Base-by-base conservation (phyloP, 64 coral and sea anemone genomes). In the Actinia tenebrosa region DNA sequence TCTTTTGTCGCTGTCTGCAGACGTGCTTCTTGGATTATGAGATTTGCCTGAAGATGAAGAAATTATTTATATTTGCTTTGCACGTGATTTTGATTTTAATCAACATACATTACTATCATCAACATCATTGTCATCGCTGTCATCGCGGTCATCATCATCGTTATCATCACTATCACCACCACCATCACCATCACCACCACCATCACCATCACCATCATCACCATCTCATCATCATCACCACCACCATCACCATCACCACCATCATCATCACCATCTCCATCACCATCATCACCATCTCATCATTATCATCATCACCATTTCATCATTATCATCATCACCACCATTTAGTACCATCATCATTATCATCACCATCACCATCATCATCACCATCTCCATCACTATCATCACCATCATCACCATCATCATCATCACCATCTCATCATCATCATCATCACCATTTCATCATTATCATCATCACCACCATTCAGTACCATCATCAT, bases 11-110 rank as follows among this genome's bases (percentile, higher is more conserved):
- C 97, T 69, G 94, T 99, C 44, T 95, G 86, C 17, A 99, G 83
- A 53, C 97, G 93, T 6, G 93, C 97, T 88, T 99, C 97, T 93
- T 99, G 97, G 20, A 99, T 89, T 7, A 95, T 83, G 23, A 99
- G 86, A 85, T 99, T 99, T 16, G 97, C 97, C 97, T 99, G 53
- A 44, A 83, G 13, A 27, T 82, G 17, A 86, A 62, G 44, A 43
- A 86, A 44, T 50, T 1, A 50, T 50, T 50, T 50, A 50, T 50
- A 50, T 2, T 5, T 50, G 47, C 7, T 50, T 5, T 3, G 3
- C 47, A 50, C 2, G 47, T 50, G 3, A 50, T 50, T 0, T 1
- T 50, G 47, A 50, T 50, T 0, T 5, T 50, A 8, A 13, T 66
- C 5, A 22, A 3, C 20, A 22, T 66, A 66, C 22, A 20, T 66